These are phyloP conservation scores for Drosophila pseudotalamancana DNA, from an alignment of 2,888 invertebrate species.

Conservation along the genomic window DNA sequence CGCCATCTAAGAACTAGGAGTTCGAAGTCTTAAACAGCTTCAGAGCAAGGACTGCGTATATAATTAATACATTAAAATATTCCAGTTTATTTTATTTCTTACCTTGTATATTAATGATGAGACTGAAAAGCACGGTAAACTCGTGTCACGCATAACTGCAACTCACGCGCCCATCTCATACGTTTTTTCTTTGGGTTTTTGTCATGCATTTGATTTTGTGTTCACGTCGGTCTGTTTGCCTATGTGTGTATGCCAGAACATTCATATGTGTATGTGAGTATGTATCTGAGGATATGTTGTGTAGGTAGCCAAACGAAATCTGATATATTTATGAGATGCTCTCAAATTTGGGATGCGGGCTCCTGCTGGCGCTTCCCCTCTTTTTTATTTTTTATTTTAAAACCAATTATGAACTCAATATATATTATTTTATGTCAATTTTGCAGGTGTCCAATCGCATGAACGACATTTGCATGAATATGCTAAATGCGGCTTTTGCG, in stretches of 20 bases:
- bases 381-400: conserved; percentile 1
- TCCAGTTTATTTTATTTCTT: too few species aligned
- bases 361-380: conserved; percentile 3
- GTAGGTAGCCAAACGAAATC: conserved; percentile 65
- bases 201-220: conserved; percentile 55
- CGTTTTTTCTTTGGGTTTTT: conserved; percentile 37
- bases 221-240: conserved; percentile 13
- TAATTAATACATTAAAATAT: too few species aligned
- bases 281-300: conserved; percentile 7
- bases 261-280: conserved; percentile 9
- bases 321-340: conserved; percentile 63
- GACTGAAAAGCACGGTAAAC: background rate
- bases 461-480: conserved; percentile 91
- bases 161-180: conserved; percentile 4
- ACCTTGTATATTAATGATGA: background rate
- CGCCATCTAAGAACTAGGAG: too few species aligned
- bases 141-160: conserved; percentile 11
- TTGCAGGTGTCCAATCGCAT: conserved; percentile 92
- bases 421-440: background rate
- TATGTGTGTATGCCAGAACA: conserved; percentile 10
- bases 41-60: too few species aligned
- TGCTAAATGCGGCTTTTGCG: conserved; percentile 94
- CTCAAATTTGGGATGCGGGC: conserved; percentile 35
- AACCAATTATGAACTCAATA: background rate
- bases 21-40: too few species aligned